Conservation (phyloP, 2,888 invertebrate genomes). For the Spodoptera exigua region DNA sequence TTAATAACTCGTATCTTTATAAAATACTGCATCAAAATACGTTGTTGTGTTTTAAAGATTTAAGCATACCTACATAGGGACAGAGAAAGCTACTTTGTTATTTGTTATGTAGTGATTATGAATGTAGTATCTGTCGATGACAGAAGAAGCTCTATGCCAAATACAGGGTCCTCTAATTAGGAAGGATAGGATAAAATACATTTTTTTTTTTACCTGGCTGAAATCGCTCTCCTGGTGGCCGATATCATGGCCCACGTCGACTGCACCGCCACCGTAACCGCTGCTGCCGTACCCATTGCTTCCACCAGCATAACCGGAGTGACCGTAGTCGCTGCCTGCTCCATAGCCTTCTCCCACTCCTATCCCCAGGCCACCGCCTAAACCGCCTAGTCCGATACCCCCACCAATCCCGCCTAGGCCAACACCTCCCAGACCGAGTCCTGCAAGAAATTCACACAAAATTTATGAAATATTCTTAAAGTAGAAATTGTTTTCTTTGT, state of each 20-base stretch:
- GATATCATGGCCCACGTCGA: constrained; percentile 7
- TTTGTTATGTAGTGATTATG: no score
- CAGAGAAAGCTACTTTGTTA: no score
- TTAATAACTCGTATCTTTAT: no score
- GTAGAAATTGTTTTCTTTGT: no score
- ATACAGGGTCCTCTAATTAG: no score
- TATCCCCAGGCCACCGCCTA: constrained; percentile 2
- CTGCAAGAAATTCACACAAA: background rate
- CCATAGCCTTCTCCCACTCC: constrained; percentile 28
- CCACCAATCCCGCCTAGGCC: background rate
- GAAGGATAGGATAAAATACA: background rate
- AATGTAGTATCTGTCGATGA: no score
- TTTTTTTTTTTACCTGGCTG: constrained; percentile 24
- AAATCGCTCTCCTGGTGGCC: constrained; percentile 37
- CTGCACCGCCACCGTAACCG: constrained; percentile 29
- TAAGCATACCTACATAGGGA: no score
- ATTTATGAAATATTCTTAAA: no score
- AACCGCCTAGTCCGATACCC: background rate
- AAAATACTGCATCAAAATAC: no score
- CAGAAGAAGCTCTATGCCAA: no score
- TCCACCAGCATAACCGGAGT: constrained; percentile 18
- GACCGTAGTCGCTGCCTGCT: constrained; percentile 32
- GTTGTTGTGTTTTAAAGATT: no score
- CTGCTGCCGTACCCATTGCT: constrained; percentile 8
- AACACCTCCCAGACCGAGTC: background rate